Conservation (phyloP, 2,797 vertebrate genomes). For the Bufotes viridis region DNA sequence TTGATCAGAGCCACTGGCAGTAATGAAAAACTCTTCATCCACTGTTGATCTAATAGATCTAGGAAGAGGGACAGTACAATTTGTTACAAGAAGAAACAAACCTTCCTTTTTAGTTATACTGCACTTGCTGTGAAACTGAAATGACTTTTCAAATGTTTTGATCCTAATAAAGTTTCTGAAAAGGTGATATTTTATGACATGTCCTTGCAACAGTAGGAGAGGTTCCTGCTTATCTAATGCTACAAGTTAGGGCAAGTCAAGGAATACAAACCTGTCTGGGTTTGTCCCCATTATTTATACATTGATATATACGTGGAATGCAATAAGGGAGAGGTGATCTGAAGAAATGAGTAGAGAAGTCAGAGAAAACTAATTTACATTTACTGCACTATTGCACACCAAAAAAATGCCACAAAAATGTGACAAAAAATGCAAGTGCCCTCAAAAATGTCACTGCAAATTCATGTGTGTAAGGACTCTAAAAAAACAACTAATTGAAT, state of each 20-base stretch:
- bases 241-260: constrained; percentile 48
- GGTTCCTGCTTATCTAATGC: constrained; percentile 37
- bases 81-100: not conserved
- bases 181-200: not conserved
- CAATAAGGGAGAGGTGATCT: constrained; percentile 2
- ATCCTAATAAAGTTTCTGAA: not conserved
- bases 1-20: constrained; percentile 4
- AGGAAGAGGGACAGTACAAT: not conserved
- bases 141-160: not conserved
- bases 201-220: not conserved
- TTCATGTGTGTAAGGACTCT: too few relatives aligned
- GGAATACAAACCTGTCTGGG: constrained; percentile 51
- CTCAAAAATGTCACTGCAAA: too few relatives aligned
- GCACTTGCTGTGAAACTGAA: too few relatives aligned
- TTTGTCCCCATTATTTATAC: constrained; percentile 40
- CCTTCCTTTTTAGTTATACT: not conserved
- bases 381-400: not conserved
- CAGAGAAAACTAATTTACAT: not conserved
- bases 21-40: constrained; percentile 14
- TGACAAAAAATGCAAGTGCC: too few relatives aligned
- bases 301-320: constrained; percentile 26
- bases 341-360: not conserved
- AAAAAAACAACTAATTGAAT: not conserved
- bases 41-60: constrained; percentile 8
- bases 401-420: too few relatives aligned